A percentile compares a stretch with the other conserved stretches of the same genome.
These are phyloP conservation scores for Schlechtendalia chinensis DNA, from an alignment of 1,140 invertebrate genomes.

Conservation along the genomic window DNA sequence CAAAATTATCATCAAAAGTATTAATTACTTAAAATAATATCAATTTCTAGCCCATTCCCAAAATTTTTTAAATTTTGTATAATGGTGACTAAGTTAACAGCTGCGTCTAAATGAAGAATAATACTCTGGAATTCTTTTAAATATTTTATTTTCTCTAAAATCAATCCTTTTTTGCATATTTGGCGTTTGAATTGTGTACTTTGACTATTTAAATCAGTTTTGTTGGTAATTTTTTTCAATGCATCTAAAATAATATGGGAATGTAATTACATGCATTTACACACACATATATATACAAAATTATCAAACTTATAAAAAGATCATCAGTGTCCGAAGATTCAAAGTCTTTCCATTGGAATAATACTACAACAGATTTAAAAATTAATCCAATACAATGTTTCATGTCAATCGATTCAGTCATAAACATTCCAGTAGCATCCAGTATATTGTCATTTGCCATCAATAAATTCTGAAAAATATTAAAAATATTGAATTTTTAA, in stretches of 20 bases:
- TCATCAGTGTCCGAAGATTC: constrained; percentile 32
- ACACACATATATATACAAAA: background rate
- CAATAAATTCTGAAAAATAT: constrained; percentile 30
- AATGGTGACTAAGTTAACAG: constrained; percentile 51
- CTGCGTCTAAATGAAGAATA: constrained; percentile 52
- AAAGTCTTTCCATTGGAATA: constrained; percentile 44
- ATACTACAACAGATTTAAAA: constrained; percentile 31
- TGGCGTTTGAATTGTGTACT: constrained; percentile 29
- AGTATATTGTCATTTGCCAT: constrained; percentile 41
- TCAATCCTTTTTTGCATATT: constrained; percentile 16
- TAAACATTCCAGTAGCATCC: constrained; percentile 45
- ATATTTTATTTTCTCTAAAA: constrained; percentile 43
- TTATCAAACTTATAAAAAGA: constrained; percentile 21
- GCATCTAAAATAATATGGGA: constrained; percentile 50
- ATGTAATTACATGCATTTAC: too few relatives aligned
- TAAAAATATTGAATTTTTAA: background rate
- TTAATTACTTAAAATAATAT: constrained; percentile 43
- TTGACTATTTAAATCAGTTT: constrained; percentile 34
- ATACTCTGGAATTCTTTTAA: constrained; percentile 37
- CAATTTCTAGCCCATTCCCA: constrained; percentile 8
- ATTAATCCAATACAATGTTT: constrained; percentile 43
- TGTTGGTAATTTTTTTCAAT: constrained; percentile 50
- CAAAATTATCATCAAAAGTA: background rate
- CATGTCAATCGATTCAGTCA: constrained; percentile 3
- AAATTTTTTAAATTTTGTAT: constrained; percentile 51